Conservation (phyloP, 2,113 vertebrate genomes). For the Lophius piscatorius region DNA sequence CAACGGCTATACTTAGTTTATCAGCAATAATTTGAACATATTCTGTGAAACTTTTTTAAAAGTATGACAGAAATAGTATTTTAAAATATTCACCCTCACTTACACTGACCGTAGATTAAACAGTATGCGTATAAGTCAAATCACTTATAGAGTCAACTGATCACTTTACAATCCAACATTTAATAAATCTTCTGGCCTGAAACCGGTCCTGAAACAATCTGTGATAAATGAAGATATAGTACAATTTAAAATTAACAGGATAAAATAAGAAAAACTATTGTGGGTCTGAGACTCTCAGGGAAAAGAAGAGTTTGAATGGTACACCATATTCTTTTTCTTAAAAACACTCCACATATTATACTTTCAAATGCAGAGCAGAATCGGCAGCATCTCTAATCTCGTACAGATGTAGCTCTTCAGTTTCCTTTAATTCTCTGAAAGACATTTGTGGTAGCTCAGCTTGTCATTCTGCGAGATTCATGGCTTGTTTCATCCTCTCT, state of each 20-base stretch:
- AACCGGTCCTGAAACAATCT: background rate
- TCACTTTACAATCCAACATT: background rate
- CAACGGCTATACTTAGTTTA: background rate
- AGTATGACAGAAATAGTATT: background rate
- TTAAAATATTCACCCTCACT: too few species aligned
- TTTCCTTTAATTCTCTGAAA: constrained; percentile 2
- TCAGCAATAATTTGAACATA: background rate
- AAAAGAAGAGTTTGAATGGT: background rate
- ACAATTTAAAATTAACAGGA: background rate
- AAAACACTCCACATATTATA: background rate
- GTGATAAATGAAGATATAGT: background rate
- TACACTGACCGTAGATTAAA: too few species aligned
- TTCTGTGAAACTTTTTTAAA: background rate
- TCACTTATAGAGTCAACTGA: too few species aligned
- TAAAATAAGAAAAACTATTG: background rate
- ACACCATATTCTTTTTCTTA: background rate
- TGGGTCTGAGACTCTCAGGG: too few species aligned
- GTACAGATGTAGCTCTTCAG: background rate
- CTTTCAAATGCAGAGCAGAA: background rate
- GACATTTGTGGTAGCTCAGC: background rate
- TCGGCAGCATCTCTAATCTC: constrained; percentile 3
- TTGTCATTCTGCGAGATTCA: constrained; percentile 1
- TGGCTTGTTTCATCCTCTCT: background rate
- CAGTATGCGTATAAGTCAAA: too few species aligned
- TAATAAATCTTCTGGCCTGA: background rate